These are phyloP conservation scores for Aythya baeri DNA, from an alignment of 2,113 vertebrate species.

Conservation along the genomic window DNA sequence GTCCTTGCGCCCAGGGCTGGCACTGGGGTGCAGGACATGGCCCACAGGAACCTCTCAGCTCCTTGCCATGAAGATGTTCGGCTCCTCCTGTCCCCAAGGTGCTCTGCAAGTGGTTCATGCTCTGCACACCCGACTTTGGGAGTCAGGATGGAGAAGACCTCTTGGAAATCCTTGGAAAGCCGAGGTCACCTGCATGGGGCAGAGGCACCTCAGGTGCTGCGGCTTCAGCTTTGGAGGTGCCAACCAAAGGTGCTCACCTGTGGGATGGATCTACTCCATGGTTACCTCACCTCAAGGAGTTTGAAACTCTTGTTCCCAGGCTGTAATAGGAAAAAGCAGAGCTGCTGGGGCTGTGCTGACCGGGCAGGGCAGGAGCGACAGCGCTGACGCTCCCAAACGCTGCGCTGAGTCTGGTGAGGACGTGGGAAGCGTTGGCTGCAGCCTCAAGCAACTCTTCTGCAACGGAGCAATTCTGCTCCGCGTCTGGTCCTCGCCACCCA, in stretches of 20 bases:
- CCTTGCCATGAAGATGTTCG: too few species aligned
- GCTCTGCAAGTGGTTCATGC: not conserved
- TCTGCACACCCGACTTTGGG: not conserved
- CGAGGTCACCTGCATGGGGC: fast-evolving
- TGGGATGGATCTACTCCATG: not conserved
- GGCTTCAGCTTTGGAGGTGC: not conserved
- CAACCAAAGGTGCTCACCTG: not conserved
- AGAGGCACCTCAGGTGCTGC: not conserved
- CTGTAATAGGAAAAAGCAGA: not conserved
- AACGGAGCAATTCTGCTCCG: not conserved
- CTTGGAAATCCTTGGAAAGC: not conserved
- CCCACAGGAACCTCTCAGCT: too few species aligned
- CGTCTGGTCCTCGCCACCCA: not conserved
- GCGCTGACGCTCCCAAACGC: not conserved
- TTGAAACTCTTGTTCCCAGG: not conserved
- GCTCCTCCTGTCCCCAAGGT: too few species aligned
- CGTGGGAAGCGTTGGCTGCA: fast-evolving
- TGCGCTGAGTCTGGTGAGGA: not conserved
- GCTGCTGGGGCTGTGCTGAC: not conserved
- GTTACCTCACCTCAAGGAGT: not conserved
- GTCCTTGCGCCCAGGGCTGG: not conserved
- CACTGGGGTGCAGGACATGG: too few species aligned
- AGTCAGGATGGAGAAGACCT: not conserved
- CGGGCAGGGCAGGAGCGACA: not conserved
- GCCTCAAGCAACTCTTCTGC: fast-evolving